Percentiles rank a stretch among this genome's conserved stretches.
phyloP scores from a whole-genome alignment of 2,888 invertebrate genomes.

The Liopterus haemorrhoidalis region DNA sequence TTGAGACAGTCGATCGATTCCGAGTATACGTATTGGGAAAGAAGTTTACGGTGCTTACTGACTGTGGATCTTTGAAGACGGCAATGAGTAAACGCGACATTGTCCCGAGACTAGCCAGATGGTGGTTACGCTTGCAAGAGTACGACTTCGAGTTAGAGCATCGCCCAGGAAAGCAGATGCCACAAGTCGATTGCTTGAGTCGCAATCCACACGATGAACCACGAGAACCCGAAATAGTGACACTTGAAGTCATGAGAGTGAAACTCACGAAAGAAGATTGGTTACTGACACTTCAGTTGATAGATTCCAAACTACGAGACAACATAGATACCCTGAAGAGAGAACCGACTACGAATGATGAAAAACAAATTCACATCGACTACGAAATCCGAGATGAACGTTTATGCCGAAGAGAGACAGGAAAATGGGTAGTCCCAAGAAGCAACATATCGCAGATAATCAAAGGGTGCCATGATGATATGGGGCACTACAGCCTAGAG shows the following conservation, averaged over 20 bases:
- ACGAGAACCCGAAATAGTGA: slow-evolving; percentile 1
- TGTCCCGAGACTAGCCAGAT: slow-evolving; percentile 28
- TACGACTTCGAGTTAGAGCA: slow-evolving; percentile 29
- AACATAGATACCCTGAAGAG: slow-evolving; percentile 1
- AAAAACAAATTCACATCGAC: slow-evolving; percentile 13
- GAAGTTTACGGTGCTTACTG: slow-evolving; percentile 33
- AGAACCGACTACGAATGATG: slow-evolving; percentile 3
- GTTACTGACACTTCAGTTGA: slow-evolving; percentile 7
- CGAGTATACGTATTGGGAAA: slow-evolving; percentile 31
- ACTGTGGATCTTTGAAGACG: slow-evolving; percentile 27
- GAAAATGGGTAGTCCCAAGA: slow-evolving; percentile 36
- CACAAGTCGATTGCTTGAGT: slow-evolving; percentile 29
- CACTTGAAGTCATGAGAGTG: neutral
- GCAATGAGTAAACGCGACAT: slow-evolving; percentile 27
- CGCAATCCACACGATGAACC: slow-evolving; percentile 13
- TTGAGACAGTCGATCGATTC: slow-evolving; percentile 31
- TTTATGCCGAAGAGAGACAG: slow-evolving; percentile 6
- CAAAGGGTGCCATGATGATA: slow-evolving; percentile 37
- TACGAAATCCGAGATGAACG: slow-evolving; percentile 13
- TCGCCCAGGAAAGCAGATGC: slow-evolving; percentile 26
- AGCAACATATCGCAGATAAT: slow-evolving; percentile 34
- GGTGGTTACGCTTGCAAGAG: slow-evolving; percentile 29
- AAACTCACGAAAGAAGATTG: slow-evolving; percentile 12
- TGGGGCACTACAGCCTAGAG: slow-evolving; percentile 37
- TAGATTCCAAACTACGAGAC: neutral